A percentile compares a stretch with the other conserved stretches of the same genome.
Conservation (phyloP, 2,113 vertebrate species). For the Thryonomys swinderianus region DNA sequence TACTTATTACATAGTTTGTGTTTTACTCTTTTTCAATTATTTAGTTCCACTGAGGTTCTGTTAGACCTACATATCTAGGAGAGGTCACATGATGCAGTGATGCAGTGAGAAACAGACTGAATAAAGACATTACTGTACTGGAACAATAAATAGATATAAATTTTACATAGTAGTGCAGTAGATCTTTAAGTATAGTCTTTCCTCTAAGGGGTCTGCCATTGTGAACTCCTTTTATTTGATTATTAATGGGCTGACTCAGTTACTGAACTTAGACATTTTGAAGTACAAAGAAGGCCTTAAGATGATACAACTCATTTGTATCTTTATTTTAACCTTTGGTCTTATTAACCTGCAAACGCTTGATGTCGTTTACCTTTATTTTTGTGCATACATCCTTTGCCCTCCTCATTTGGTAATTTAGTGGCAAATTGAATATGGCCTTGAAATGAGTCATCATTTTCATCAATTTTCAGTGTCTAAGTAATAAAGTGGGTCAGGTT, state of each 20-base stretch:
- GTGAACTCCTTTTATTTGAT: neutral
- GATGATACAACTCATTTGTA: neutral
- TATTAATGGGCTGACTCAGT: neutral
- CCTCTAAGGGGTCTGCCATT: neutral
- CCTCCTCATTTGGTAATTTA: neutral
- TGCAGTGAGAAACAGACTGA: neutral
- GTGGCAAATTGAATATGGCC: slow-evolving; percentile 4
- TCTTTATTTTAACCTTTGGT: neutral
- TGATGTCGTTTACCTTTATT: neutral
- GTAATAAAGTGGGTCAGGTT: neutral
- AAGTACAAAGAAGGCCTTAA: neutral
- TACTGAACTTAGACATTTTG: neutral
- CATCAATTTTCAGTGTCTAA: neutral
- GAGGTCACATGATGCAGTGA: neutral
- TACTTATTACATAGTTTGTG: neutral
- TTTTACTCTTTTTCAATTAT: neutral
- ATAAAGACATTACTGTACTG: neutral
- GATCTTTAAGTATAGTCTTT: neutral
- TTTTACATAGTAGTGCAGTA: neutral
- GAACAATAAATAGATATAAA: neutral
- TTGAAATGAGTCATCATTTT: slow-evolving; percentile 14
- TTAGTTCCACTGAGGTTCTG: neutral
- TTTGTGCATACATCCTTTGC: neutral
- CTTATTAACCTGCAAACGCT: neutral
- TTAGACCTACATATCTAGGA: neutral